A percentile compares a stretch with the other conserved stretches of the same genome.
phyloP scores from a whole-genome alignment of 2,888 invertebrate species.

The Amblyjoppa fuscipennis region DNA sequence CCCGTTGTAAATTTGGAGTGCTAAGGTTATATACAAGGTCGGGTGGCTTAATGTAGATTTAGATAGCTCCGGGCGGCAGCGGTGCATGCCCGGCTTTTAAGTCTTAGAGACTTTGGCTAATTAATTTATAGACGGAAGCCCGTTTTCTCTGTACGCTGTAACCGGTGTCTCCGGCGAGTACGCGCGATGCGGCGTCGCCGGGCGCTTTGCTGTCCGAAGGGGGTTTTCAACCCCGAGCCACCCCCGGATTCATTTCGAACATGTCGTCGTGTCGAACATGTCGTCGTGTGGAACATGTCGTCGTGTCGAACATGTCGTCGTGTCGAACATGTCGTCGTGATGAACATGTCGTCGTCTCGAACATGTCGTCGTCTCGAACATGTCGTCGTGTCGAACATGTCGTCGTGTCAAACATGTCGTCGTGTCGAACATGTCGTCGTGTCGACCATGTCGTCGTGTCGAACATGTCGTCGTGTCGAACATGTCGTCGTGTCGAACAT shows the following conservation, averaged over 20 bases:
- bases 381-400: slow-evolving; percentile 2
- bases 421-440: too few relatives aligned
- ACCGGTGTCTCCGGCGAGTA: slow-evolving; percentile 42
- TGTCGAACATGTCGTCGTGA: not conserved
- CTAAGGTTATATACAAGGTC: slow-evolving; percentile 71
- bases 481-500: not conserved
- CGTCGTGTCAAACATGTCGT: not conserved
- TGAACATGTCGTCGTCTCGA: too few relatives aligned
- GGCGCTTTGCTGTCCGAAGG: not conserved
- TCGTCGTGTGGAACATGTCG: too few relatives aligned
- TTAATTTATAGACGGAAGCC: slow-evolving; percentile 82
- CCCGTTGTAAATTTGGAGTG: slow-evolving; percentile 77
- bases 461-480: not conserved
- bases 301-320: too few relatives aligned
- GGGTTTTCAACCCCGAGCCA: not conserved
- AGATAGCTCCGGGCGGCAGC: slow-evolving; percentile 74
- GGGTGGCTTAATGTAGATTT: slow-evolving; percentile 82
- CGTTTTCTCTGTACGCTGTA: slow-evolving; percentile 65
- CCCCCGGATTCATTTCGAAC: not conserved
- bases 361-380: not conserved
- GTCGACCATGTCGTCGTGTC: not conserved
- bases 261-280: not conserved
- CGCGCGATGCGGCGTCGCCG: slow-evolving; percentile 32
- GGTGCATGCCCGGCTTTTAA: slow-evolving; percentile 77
- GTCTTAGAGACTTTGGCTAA: slow-evolving; percentile 82